phyloP scores from a whole-genome alignment of 2,113 vertebrate species.

The Chionis minor region DNA sequence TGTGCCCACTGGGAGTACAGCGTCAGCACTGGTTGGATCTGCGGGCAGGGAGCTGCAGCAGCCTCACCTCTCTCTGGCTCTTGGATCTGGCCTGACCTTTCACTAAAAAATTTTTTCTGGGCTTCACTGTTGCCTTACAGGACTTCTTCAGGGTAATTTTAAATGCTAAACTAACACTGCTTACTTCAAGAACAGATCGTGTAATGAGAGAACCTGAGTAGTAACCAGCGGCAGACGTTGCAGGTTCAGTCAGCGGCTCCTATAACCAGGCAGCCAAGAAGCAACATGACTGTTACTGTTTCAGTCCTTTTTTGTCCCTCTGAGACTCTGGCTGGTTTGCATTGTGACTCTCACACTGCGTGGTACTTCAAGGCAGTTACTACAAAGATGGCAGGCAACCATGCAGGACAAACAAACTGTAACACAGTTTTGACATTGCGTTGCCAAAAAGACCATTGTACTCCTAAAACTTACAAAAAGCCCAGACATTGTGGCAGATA shows the following conservation, averaged over 20 bases:
- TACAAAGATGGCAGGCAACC: neutral
- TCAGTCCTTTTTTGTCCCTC: neutral
- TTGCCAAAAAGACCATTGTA: neutral
- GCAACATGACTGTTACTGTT: neutral
- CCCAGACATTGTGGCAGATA: neutral
- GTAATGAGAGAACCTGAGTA: neutral
- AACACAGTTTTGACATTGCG: neutral
- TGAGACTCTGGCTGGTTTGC: neutral
- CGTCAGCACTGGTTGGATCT: fast-evolving
- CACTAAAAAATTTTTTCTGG: neutral
- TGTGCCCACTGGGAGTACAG: neutral
- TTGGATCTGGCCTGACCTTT: neutral
- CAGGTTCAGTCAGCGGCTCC: neutral
- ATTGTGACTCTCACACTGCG: neutral
- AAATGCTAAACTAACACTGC: neutral
- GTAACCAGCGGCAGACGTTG: neutral
- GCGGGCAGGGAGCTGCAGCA: neutral
- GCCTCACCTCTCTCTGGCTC: neutral
- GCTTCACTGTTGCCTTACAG: neutral
- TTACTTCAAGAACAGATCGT: neutral
- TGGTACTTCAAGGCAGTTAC: neutral
- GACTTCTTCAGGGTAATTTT: neutral
- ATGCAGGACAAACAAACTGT: neutral
- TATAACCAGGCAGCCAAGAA: neutral
- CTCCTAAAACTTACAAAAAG: neutral